These are phyloP conservation scores for Oryzias curvinotus DNA, from an alignment of 2,113 vertebrate genomes.

Conservation along the genomic window DNA sequence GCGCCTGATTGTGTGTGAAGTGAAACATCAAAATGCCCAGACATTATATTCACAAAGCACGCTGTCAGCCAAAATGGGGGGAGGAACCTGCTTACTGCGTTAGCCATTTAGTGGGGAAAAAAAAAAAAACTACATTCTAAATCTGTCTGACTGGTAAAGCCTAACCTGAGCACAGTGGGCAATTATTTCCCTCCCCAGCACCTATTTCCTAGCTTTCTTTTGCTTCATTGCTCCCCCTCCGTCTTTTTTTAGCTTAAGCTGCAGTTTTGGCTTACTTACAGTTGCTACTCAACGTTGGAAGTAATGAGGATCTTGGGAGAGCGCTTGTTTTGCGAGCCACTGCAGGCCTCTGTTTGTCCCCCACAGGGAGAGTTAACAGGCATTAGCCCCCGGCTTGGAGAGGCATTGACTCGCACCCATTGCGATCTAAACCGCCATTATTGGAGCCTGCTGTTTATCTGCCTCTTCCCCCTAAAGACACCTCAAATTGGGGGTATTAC, in stretches of 20 bases:
- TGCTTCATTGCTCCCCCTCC: slow-evolving; percentile 45
- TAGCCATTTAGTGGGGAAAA: slow-evolving; percentile 56
- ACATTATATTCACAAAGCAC: slow-evolving; percentile 57
- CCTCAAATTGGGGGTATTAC: slow-evolving; percentile 69
- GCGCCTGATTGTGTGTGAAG: slow-evolving; percentile 55
- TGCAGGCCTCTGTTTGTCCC: slow-evolving; percentile 61
- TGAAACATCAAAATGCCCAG: slow-evolving; percentile 61
- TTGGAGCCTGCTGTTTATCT: slow-evolving; percentile 74
- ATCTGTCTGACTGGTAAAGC: slow-evolving; percentile 54
- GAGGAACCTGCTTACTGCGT: slow-evolving; percentile 54
- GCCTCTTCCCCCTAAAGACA: slow-evolving; percentile 67
- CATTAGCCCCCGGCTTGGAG: slow-evolving; percentile 76
- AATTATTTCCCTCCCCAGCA: slow-evolving; percentile 67
- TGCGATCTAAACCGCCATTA: slow-evolving; percentile 75
- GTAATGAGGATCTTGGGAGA: slow-evolving; percentile 82
- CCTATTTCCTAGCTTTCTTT: slow-evolving; percentile 63
- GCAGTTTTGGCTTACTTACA: slow-evolving; percentile 80
- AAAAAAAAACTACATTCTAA: slow-evolving; percentile 42
- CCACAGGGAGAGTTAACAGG: slow-evolving; percentile 76
- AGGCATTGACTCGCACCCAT: slow-evolving; percentile 76
- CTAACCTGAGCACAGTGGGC: slow-evolving; percentile 55
- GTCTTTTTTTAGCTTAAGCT: slow-evolving; percentile 76
- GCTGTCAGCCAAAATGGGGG: slow-evolving; percentile 38
- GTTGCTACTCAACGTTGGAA: slow-evolving; percentile 71
- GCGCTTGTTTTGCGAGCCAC: slow-evolving; percentile 70